Base-by-base conservation (phyloP, 2,797 vertebrate genomes). In the Sorex maritimensis region DNA sequence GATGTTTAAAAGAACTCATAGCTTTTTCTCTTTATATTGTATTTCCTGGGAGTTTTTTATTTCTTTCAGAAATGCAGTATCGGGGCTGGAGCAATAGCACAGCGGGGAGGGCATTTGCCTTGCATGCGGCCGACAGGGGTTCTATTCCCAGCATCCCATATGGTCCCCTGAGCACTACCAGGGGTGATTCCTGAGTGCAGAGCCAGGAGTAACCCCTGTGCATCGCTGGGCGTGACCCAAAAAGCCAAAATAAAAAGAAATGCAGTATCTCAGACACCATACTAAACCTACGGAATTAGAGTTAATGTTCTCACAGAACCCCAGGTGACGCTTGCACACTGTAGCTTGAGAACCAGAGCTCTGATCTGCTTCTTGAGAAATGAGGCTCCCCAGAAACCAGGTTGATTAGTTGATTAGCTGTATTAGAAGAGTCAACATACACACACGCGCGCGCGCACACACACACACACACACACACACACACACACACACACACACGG, bases 1-100 rank as follows among this genome's bases (percentile, higher is more conserved):
- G 49, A 85, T 91, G 73, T 72, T 81, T 91, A 80, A 80, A 88
- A 93, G 11, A 67, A 63, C 8, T 61, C 55, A 90, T 0, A 93
- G 58, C 81, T 28, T 79, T 92, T 93, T 75, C 81, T 28, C 75
- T 92, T 93, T 75, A 41, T 41, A 63, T 68, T 49, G 5, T 71
- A 84, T 79, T 85, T 41, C 73, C 17, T 9, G 26, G 38, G 34
- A 38, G 67, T 23, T 13, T 79, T 13, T 79, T 77, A 84, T 80
- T 26, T 44, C 41, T 44, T 44, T 44, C 41, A 44, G 41, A 44
- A 44, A 44, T 44, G 41, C 63, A 88, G 63, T 88, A 44, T 55
- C 55, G 34, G 34, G 34, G 34, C 34, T 34, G 34, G 34, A 34
- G 34, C 34, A 34, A 34, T 34, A 34, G 34, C 34, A 34, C 34